Evolutionary conservation across 35 echinoderm and acorn worm genomes (phyloP).

Genomic region (Lytechinus pictus): DNA sequence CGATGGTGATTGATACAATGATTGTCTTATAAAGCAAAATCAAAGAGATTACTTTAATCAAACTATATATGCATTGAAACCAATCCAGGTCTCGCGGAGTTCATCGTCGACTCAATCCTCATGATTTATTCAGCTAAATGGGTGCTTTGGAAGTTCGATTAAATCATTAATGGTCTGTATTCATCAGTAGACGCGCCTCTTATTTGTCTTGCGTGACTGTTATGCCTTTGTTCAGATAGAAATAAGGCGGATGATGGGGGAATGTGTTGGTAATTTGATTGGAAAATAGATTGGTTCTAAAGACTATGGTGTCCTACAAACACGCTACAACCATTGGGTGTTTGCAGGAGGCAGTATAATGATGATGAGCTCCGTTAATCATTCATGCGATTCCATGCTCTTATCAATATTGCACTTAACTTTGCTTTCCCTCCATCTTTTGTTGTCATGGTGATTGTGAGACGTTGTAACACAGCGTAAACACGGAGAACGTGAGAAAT

Average conservation of each 20-base stretch:
- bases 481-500: background rate
- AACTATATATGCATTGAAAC: background rate
- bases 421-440: background rate
- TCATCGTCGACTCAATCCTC: background rate
- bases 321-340: background rate
- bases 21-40: background rate
- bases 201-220: background rate
- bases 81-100: background rate
- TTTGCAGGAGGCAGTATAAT: background rate
- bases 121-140: background rate
- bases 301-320: background rate
- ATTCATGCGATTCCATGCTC: conserved; percentile 17
- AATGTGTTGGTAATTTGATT: background rate
- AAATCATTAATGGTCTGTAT: background rate
- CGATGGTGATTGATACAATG: background rate
- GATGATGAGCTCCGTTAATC: conserved; percentile 6
- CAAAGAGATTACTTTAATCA: background rate
- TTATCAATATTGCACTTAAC: conserved; percentile 6
- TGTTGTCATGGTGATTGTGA: background rate
- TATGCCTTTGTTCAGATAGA: background rate
- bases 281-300: background rate
- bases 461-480: background rate
- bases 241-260: background rate
- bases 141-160: background rate
- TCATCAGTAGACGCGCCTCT: background rate